phyloP scores from a whole-genome alignment of 2,113 vertebrate genomes.

The Opisthocomus hoazin region DNA sequence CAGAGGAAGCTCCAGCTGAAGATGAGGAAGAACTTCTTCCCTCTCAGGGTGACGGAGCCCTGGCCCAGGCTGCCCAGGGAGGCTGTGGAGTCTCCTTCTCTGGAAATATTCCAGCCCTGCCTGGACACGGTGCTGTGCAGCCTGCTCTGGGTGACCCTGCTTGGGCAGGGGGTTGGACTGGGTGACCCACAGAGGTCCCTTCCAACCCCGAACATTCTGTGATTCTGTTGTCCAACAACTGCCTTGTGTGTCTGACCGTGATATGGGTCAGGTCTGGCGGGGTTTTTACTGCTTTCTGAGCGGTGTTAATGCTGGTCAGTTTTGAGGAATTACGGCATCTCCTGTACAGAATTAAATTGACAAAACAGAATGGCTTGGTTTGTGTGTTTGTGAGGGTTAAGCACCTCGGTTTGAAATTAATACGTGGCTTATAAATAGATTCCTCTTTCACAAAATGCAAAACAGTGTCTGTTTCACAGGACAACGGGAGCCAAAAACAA shows the following conservation, averaged over 20 bases:
- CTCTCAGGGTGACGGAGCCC: too few species aligned
- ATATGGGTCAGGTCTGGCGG: rapidly evolving
- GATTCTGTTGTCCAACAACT: background rate
- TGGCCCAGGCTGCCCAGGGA: too few species aligned
- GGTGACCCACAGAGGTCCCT: too few species aligned
- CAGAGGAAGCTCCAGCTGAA: too few species aligned
- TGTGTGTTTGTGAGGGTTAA: background rate
- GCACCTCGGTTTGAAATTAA: background rate
- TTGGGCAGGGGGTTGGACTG: too few species aligned
- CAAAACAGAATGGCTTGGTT: background rate
- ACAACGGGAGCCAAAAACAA: background rate
- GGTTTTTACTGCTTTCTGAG: background rate
- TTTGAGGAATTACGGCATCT: background rate
- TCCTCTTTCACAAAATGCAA: constrained; percentile 17
- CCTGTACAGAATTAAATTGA: background rate
- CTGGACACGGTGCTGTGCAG: too few species aligned
- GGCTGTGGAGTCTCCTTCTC: too few species aligned
- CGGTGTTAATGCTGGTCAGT: background rate
- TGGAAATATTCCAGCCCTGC: too few species aligned
- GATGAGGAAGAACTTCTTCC: too few species aligned
- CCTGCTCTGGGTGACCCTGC: too few species aligned
- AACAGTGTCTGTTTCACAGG: background rate
- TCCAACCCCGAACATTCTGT: too few species aligned
- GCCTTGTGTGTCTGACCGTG: background rate
- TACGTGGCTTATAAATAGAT: background rate